A percentile compares a stretch with the other conserved stretches of the same genome.
These are phyloP conservation scores for Odontocolon sp. DNA, from an alignment of 2,888 invertebrate genomes.

Conservation along the genomic window DNA sequence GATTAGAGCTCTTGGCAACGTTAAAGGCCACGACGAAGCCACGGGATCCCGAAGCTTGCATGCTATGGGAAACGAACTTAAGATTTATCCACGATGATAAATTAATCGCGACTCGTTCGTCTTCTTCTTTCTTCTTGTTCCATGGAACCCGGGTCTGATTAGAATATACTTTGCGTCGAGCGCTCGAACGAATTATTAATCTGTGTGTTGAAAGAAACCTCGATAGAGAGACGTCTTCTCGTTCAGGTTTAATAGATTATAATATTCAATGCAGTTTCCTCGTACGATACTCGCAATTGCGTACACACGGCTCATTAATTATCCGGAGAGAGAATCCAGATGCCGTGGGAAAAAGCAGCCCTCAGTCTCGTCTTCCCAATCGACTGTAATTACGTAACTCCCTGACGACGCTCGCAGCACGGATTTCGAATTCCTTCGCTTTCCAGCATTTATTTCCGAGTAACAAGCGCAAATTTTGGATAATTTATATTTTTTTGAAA, in stretches of 20 bases:
- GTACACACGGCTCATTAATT: constrained; percentile 43
- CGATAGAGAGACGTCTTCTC: constrained; percentile 29
- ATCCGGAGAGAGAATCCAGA: background rate
- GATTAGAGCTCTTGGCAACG: constrained; percentile 13
- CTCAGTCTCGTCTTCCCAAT: background rate
- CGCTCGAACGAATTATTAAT: constrained; percentile 23
- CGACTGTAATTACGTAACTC: constrained; percentile 19
- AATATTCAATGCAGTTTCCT: constrained; percentile 34
- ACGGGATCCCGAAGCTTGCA: background rate
- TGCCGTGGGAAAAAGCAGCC: constrained; percentile 24
- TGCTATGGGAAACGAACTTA: constrained; percentile 43
- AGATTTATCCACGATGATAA: constrained; percentile 48
- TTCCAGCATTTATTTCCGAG: too few species aligned
- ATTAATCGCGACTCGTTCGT: constrained; percentile 27
- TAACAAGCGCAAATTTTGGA: background rate
- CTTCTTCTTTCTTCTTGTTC: background rate
- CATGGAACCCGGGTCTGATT: background rate
- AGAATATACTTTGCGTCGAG: background rate
- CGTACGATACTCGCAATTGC: constrained; percentile 24
- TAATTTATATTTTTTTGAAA: background rate
- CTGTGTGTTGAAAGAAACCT: constrained; percentile 20
- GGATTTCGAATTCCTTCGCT: too few species aligned
- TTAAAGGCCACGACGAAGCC: constrained; percentile 49
- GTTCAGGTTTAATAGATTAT: background rate
- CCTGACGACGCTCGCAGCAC: too few species aligned